phyloP scores from a whole-genome alignment of 2,888 invertebrate species.

The Pheosia tremula region DNA sequence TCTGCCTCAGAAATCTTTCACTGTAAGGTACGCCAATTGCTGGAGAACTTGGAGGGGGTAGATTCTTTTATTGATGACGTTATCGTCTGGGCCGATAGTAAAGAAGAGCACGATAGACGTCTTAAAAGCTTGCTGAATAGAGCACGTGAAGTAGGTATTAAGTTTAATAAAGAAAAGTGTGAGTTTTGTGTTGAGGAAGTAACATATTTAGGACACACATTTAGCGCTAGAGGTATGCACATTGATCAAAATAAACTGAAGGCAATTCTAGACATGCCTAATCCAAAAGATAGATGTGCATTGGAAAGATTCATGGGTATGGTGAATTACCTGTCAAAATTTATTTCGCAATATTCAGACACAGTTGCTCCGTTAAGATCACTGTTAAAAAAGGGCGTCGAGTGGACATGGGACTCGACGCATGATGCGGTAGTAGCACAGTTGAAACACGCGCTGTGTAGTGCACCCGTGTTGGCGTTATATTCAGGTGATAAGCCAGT shows the following conservation, averaged over 20 bases:
- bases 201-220: slow-evolving; percentile 21
- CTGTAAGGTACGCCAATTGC: slow-evolving; percentile 12
- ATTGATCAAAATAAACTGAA: slow-evolving; percentile 20
- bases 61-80: slow-evolving; percentile 14
- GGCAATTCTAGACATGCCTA: slow-evolving; percentile 28
- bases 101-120: slow-evolving; percentile 20
- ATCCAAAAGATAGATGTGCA: slow-evolving; percentile 15
- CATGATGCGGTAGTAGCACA: slow-evolving; percentile 9
- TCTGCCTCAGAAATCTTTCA: slow-evolving; percentile 15
- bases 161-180: slow-evolving; percentile 20
- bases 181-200: slow-evolving; percentile 23
- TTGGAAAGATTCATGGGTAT: slow-evolving; percentile 36
- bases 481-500: slow-evolving; percentile 14
- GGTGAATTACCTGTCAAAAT: slow-evolving; percentile 34
- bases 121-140: slow-evolving; percentile 12
- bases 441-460: slow-evolving; percentile 15
- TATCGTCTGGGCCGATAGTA: slow-evolving; percentile 5
- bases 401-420: slow-evolving; percentile 24
- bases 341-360: slow-evolving; percentile 36
- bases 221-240: slow-evolving; percentile 15
- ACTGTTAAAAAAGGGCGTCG: slow-evolving; percentile 26
- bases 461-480: slow-evolving; percentile 17
- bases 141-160: slow-evolving; percentile 16
- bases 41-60: slow-evolving; percentile 23
- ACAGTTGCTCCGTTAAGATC: slow-evolving; percentile 6